These are phyloP conservation scores for Phaethornis superciliosus DNA, from an alignment of 2,113 vertebrate species.

Conservation along the genomic window DNA sequence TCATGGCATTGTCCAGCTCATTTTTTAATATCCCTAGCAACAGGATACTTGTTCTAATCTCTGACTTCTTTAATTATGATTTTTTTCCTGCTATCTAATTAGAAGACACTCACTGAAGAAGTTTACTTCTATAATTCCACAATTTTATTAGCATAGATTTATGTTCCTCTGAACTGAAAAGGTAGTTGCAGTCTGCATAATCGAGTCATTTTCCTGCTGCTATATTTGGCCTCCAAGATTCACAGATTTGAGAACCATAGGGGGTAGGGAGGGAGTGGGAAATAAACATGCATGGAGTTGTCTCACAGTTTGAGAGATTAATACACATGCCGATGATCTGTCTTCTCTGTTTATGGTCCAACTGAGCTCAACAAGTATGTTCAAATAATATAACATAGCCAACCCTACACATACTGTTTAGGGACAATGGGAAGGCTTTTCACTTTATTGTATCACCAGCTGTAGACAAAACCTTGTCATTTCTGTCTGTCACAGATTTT, in stretches of 20 bases:
- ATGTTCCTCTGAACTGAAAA: not conserved
- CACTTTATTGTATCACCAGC: constrained; percentile 62
- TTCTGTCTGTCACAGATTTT: constrained; percentile 72
- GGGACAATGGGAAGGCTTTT: constrained; percentile 66
- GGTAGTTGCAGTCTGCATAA: not conserved
- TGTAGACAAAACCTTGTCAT: constrained; percentile 72
- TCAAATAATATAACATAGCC: not conserved
- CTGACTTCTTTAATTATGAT: not conserved
- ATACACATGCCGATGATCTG: not conserved
- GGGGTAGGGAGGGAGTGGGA: too few species aligned
- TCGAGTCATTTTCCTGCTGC: not conserved
- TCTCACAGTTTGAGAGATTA: not conserved
- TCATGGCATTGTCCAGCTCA: not conserved
- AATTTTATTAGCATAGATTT: not conserved
- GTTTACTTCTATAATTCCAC: not conserved
- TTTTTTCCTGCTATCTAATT: not conserved
- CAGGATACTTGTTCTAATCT: not conserved
- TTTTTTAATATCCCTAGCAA: not conserved
- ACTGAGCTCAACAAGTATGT: not conserved
- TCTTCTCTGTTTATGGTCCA: constrained; percentile 17
- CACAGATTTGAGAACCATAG: not conserved
- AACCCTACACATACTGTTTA: constrained; percentile 42
- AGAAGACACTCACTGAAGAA: not conserved
- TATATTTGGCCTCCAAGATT: not conserved
- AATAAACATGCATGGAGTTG: not conserved